A percentile compares a stretch with the other conserved stretches of the same genome.
Conservation (phyloP, 2,797 vertebrate species). For the Tapirus indicus region DNA sequence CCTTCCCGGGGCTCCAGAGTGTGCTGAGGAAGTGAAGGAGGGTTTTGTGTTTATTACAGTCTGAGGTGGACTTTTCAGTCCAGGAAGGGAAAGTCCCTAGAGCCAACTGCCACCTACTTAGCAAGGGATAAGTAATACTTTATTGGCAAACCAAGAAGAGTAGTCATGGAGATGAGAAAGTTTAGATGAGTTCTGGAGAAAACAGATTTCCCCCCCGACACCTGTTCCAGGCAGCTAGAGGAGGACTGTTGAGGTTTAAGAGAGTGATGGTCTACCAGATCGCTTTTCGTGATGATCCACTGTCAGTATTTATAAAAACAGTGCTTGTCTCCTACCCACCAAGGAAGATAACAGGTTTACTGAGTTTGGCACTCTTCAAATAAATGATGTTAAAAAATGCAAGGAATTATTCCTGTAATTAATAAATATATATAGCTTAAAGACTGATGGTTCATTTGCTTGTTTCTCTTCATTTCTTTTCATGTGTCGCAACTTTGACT, state of each 20-base stretch:
- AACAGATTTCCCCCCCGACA: background rate
- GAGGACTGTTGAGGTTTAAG: background rate
- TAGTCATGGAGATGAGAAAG: background rate
- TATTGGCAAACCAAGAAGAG: background rate
- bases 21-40: background rate
- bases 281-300: background rate
- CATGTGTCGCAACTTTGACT: background rate
- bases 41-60: background rate
- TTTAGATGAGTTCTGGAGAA: background rate
- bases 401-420: background rate
- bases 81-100: background rate
- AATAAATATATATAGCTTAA: background rate
- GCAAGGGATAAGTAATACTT: background rate
- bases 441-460: background rate
- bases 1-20: background rate
- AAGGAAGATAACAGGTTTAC: background rate
- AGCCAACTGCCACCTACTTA: background rate
- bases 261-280: background rate
- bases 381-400: background rate
- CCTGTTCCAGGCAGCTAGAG: background rate
- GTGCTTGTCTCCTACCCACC: background rate
- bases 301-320: background rate
- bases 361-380: background rate
- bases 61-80: background rate
- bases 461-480: conserved; percentile 34